Conservation (phyloP, 2,113 vertebrate species). For the Gallinago paraguaiae region DNA sequence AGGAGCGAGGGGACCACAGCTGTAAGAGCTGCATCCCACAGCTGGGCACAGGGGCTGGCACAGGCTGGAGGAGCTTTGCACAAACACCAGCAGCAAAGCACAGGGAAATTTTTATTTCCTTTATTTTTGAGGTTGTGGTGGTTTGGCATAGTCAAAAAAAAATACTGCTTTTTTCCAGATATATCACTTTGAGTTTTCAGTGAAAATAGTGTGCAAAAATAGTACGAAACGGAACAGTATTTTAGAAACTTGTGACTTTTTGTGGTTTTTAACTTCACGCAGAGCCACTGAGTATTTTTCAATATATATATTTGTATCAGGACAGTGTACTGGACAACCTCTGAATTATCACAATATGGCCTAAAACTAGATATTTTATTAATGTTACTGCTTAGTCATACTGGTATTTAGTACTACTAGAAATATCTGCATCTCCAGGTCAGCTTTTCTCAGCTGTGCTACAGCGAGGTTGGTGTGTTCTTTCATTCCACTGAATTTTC, state of each 20-base stretch:
- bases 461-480: fast-evolving
- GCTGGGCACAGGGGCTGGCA: fast-evolving
- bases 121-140: neutral
- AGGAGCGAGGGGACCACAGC: neutral
- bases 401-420: neutral
- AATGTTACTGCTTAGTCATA: neutral
- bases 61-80: neutral
- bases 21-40: neutral
- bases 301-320: neutral
- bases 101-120: neutral
- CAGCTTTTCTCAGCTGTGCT: neutral
- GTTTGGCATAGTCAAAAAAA: neutral
- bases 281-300: neutral
- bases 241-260: fast-evolving
- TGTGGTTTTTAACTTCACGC: neutral
- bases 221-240: neutral
- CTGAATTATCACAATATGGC: neutral
- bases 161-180: neutral
- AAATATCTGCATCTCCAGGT: neutral
- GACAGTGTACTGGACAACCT: neutral
- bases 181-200: neutral
- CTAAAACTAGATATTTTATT: neutral
- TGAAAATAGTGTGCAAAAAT: neutral
- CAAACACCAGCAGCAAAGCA: neutral
- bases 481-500: neutral